A percentile compares a stretch with the other conserved stretches of the same genome.
These are phyloP conservation scores for Tenthredo distinguenda DNA, from an alignment of 2,888 invertebrate species.

Conservation along the genomic window DNA sequence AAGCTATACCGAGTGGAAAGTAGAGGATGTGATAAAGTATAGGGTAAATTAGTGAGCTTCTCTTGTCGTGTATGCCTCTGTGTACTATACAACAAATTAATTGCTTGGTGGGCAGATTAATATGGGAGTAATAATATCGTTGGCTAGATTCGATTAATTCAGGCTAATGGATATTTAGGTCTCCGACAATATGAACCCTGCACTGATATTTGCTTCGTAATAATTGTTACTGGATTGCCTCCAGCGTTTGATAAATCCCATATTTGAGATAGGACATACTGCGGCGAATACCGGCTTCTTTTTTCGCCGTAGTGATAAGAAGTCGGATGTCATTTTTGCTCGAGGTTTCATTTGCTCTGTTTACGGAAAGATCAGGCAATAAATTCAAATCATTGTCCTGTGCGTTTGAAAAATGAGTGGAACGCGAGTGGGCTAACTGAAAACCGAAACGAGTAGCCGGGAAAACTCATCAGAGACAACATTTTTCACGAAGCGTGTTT, in stretches of 20 bases:
- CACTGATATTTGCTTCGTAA: neutral
- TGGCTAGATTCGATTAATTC: constrained; percentile 18
- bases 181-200: neutral
- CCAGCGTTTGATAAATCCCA: neutral
- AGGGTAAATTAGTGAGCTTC: neutral
- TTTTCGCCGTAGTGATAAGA: neutral
- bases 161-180: constrained; percentile 22
- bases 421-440: constrained; percentile 8
- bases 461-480: constrained; percentile 38
- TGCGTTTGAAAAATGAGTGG: constrained; percentile 9
- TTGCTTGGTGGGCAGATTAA: neutral
- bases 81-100: neutral
- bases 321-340: neutral
- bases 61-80: neutral
- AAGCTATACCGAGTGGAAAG: neutral
- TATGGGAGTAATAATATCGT: neutral
- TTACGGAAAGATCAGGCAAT: neutral
- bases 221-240: neutral
- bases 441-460: constrained; percentile 23
- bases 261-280: neutral
- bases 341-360: neutral
- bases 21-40: neutral
- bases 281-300: neutral
- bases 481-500: constrained; percentile 42
- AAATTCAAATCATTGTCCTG: constrained; percentile 18